phyloP scores from a whole-genome alignment of 2,113 vertebrate species.

The Malurus alboscapulatus region DNA sequence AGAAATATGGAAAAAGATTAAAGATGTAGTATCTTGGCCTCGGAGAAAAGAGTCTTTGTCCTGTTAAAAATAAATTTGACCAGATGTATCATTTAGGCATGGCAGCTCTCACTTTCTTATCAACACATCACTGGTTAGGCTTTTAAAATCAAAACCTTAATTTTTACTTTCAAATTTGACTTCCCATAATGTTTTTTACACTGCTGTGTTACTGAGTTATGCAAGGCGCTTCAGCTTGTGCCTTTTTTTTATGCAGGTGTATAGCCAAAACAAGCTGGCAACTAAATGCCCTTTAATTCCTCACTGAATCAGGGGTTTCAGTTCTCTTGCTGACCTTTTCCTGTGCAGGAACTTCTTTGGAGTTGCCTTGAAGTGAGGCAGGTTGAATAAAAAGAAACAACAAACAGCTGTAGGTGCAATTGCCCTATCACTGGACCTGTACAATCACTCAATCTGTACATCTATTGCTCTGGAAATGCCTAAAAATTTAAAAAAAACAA shows the following conservation, averaged over 20 bases:
- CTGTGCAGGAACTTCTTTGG: background rate
- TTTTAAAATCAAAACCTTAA: slow-evolving; percentile 15
- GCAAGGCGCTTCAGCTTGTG: background rate
- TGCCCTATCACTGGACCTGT: background rate
- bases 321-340: background rate
- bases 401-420: background rate
- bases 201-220: background rate
- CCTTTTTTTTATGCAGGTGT: background rate
- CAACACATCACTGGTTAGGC: background rate
- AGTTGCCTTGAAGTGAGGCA: background rate
- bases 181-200: background rate
- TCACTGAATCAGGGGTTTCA: background rate
- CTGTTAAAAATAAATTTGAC: slow-evolving; percentile 48
- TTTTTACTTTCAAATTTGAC: background rate
- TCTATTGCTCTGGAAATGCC: background rate
- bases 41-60: slow-evolving; percentile 65
- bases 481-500: background rate
- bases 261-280: background rate
- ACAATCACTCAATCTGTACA: background rate
- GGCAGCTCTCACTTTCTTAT: background rate
- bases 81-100: slow-evolving; percentile 58
- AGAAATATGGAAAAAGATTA: slow-evolving; percentile 73
- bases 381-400: background rate
- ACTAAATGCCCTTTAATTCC: background rate
- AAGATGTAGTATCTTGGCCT: slow-evolving; percentile 59